Evolutionary conservation across 2,797 vertebrate species (phyloP).

Genomic region (Karalla daura): DNA sequence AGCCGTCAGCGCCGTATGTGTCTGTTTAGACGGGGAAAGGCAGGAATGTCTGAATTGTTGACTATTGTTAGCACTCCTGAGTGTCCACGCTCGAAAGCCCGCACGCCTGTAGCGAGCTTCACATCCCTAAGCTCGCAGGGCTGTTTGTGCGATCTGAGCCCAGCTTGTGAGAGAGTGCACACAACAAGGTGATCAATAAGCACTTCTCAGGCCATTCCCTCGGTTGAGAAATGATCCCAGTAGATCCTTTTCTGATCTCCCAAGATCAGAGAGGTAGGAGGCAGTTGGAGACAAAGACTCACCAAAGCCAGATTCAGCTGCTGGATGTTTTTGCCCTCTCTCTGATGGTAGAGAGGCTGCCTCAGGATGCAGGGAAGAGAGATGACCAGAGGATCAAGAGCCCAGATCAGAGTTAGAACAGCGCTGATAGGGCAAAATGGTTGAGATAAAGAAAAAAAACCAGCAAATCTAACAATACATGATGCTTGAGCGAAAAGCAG

Average conservation of each 20-base stretch:
- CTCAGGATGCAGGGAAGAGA: conserved; percentile 41
- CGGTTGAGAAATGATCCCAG: conserved; percentile 69
- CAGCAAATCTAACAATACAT: conserved; percentile 29
- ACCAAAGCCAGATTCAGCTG: conserved; percentile 42
- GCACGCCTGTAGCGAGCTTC: conserved; percentile 39
- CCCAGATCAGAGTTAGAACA: conserved; percentile 10
- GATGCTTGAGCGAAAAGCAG: conserved; percentile 28
- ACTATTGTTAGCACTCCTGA: conserved; percentile 46
- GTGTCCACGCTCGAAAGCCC: conserved; percentile 22
- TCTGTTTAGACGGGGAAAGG: conserved; percentile 29
- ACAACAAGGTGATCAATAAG: conserved; percentile 82
- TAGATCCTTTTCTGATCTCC: conserved; percentile 66
- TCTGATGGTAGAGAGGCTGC: conserved; percentile 59
- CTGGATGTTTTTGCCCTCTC: conserved; percentile 69
- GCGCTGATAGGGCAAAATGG: conserved; percentile 45
- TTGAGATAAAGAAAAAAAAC: conserved; percentile 17
- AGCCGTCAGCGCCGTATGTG: conserved; percentile 15
- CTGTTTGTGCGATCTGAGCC: conserved; percentile 69
- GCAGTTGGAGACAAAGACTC: conserved; percentile 59
- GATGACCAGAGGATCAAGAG: conserved; percentile 19
- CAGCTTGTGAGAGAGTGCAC: conserved; percentile 60
- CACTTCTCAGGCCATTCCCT: conserved; percentile 72
- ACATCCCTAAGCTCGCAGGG: conserved; percentile 47
- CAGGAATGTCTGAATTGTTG: conserved; percentile 47
- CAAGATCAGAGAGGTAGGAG: conserved; percentile 62